Conservation (phyloP, 1,140 invertebrate species). For the Trichonephila clavata region DNA sequence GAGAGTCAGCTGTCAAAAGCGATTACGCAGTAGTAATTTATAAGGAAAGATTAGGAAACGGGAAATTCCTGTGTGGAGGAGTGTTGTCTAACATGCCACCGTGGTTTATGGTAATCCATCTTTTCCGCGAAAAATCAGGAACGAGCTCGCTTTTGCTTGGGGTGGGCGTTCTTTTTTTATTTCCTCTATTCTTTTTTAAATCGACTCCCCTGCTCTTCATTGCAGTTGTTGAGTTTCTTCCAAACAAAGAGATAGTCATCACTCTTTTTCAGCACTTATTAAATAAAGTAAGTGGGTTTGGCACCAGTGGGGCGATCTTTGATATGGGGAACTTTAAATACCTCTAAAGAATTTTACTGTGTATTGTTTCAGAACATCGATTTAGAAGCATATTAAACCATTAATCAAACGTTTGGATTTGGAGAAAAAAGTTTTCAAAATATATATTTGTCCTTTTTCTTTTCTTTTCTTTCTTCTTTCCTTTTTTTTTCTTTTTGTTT, state of each 20-base stretch:
- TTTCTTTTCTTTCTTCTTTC: too few relatives aligned
- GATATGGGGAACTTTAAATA: background rate
- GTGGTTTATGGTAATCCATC: slow-evolving; percentile 56
- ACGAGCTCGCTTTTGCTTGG: background rate
- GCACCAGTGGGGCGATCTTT: background rate
- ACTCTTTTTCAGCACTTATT: slow-evolving; percentile 18
- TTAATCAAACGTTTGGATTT: background rate
- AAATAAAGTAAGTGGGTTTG: background rate
- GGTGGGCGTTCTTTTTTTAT: background rate
- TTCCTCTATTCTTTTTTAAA: background rate
- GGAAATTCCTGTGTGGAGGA: slow-evolving; percentile 42
- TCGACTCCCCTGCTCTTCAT: background rate
- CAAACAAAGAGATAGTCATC: slow-evolving; percentile 29
- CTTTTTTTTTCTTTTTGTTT: too few relatives aligned
- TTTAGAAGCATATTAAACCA: background rate
- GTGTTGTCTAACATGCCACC: slow-evolving; percentile 62
- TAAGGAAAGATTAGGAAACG: slow-evolving; percentile 37
- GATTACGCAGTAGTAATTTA: slow-evolving; percentile 51
- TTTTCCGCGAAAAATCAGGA: slow-evolving; percentile 34
- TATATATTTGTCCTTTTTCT: too few relatives aligned
- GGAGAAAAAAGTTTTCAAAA: too few relatives aligned
- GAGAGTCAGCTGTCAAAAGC: slow-evolving; percentile 48
- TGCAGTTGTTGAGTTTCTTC: slow-evolving; percentile 22
- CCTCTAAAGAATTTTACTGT: background rate
- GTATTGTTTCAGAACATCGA: background rate